These are phyloP conservation scores for Drepana falcataria DNA, from an alignment of 2,888 invertebrate genomes.

Conservation along the genomic window DNA sequence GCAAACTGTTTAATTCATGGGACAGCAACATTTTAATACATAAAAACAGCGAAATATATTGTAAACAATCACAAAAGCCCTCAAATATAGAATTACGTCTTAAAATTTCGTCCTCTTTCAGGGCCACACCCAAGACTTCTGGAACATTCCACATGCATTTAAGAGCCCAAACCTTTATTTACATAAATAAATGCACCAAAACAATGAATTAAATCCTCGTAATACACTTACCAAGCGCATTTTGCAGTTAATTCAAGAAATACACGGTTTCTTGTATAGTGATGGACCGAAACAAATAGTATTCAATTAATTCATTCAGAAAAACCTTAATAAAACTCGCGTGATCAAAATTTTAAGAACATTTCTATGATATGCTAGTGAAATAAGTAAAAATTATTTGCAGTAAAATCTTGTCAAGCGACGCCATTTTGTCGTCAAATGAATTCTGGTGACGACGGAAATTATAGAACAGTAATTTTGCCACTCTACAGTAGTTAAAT, in stretches of 20 bases:
- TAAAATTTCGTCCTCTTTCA: conserved; percentile 55
- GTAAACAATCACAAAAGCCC: conserved; percentile 74
- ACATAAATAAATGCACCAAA: conserved; percentile 47
- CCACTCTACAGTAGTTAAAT: conserved; percentile 54
- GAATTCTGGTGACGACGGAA: conserved; percentile 76
- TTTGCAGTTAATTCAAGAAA: conserved; percentile 63
- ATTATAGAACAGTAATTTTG: conserved; percentile 61
- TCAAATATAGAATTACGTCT: conserved; percentile 72
- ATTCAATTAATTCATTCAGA: conserved; percentile 46
- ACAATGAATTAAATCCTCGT: conserved; percentile 49
- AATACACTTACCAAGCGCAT: conserved; percentile 75
- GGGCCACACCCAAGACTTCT: conserved; percentile 70
- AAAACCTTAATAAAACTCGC: conserved; percentile 48
- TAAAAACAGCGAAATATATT: conserved; percentile 63
- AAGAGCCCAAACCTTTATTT: conserved; percentile 28
- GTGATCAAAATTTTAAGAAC: conserved; percentile 40
- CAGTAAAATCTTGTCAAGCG: conserved; percentile 74
- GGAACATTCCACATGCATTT: conserved; percentile 48
- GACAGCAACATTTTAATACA: conserved; percentile 71
- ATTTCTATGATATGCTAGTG: conserved; percentile 48
- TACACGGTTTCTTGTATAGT: conserved; percentile 57
- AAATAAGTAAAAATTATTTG: conserved; percentile 68
- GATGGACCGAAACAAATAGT: conserved; percentile 40
- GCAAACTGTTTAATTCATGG: conserved; percentile 44
- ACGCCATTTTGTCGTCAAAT: conserved; percentile 79